Conservation (phyloP, 2,113 vertebrate genomes). For the Amblyornis subalaris region DNA sequence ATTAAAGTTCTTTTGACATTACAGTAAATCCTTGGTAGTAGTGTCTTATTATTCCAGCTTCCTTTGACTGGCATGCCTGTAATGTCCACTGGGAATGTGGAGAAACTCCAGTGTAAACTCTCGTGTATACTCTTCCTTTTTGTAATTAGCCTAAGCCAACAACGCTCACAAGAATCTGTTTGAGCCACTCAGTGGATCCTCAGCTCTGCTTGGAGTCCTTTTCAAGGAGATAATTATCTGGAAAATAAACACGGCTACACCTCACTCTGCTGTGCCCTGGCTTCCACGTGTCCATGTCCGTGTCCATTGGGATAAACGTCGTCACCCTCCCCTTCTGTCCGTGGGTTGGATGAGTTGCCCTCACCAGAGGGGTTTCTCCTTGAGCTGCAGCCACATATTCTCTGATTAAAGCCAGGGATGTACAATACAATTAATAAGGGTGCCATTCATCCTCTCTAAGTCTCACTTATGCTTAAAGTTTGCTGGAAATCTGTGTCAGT, state of each 20-base stretch:
- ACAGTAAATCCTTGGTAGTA: not conserved
- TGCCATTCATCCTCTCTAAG: not conserved
- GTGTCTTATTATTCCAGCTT: not conserved
- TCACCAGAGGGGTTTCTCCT: not conserved
- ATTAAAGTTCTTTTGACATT: not conserved
- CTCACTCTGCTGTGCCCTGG: not conserved
- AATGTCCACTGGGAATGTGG: not conserved
- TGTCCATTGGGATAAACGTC: rapidly evolving
- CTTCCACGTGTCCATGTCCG: not conserved
- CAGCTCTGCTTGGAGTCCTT: not conserved
- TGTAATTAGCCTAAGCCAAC: not conserved
- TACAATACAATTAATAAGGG: not conserved
- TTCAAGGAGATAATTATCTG: not conserved
- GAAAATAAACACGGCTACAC: not conserved
- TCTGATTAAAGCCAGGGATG: not conserved
- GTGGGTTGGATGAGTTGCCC: not conserved
- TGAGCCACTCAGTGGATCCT: rapidly evolving
- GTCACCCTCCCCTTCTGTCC: not conserved
- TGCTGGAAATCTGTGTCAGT: not conserved
- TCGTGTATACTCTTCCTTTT: not conserved
- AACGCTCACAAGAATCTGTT: not conserved
- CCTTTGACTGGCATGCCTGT: not conserved
- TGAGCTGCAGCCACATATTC: rapidly evolving
- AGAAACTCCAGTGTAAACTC: not conserved
- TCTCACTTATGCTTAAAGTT: not conserved